Evolutionary conservation across 2,113 vertebrate genomes (phyloP).

Genomic region (Sceloporus undulatus): DNA sequence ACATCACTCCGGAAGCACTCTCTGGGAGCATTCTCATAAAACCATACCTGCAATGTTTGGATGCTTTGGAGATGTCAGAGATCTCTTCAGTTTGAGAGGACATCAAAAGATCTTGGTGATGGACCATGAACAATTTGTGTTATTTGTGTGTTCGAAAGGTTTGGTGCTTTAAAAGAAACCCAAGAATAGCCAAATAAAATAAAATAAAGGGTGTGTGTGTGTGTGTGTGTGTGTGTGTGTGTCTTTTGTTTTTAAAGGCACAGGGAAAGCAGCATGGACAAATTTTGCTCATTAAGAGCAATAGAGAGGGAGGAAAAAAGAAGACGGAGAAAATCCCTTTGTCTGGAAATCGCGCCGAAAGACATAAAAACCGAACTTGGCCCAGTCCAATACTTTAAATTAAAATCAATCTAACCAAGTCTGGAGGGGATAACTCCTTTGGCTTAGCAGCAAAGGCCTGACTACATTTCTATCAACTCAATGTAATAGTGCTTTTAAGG

Average conservation of each 20-base stretch:
- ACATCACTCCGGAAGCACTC: too few relatives aligned
- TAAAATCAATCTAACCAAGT: conserved; percentile 83
- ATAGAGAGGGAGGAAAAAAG: conserved; percentile 30
- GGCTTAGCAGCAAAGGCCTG: conserved; percentile 76
- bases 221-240: too few relatives aligned
- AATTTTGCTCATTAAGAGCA: conserved; percentile 75
- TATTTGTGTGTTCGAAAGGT: too few relatives aligned
- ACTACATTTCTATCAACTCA: conserved; percentile 79
- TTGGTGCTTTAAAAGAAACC: too few relatives aligned
- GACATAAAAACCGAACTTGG: conserved; percentile 77
- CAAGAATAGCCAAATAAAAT: too few relatives aligned
- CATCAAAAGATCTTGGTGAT: neutral
- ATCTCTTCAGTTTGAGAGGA: neutral
- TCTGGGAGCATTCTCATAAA: too few relatives aligned
- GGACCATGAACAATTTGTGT: too few relatives aligned
- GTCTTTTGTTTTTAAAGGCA: neutral
- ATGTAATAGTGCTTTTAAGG: conserved; percentile 76
- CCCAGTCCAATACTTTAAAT: conserved; percentile 79
- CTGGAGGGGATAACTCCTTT: conserved; percentile 80
- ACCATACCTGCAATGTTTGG: too few relatives aligned
- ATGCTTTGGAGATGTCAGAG: neutral
- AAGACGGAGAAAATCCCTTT: conserved; percentile 76
- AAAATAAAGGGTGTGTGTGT: too few relatives aligned
- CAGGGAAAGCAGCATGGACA: conserved; percentile 74
- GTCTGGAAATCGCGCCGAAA: conserved; percentile 78